Evolutionary conservation across 2,888 invertebrate genomes (phyloP).

Genomic region (Hipparchia semele): DNA sequence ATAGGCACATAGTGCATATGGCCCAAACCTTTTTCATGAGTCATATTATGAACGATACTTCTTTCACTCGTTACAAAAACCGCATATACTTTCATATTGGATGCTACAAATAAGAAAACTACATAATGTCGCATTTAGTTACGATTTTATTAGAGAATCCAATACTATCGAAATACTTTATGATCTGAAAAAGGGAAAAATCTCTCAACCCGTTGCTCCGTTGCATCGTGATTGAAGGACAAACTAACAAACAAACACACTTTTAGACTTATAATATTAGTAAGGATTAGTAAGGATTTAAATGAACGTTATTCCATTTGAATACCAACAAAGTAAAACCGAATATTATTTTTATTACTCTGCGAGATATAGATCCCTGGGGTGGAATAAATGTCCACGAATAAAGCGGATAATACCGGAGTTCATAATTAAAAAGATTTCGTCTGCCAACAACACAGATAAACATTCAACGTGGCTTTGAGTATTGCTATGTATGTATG

Average conservation of each 20-base stretch:
- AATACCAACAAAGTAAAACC: conserved; percentile 13
- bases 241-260: no score
- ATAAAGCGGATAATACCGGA: conserved; percentile 33
- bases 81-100: no score
- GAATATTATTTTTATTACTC: conserved; percentile 31
- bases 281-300: background rate
- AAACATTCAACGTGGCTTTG: conserved; percentile 17
- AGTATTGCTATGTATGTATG: background rate
- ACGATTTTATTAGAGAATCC: no score
- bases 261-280: no score
- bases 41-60: background rate
- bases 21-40: conserved; percentile 38
- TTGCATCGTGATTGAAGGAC: no score
- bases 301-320: background rate
- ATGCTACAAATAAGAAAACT: no score
- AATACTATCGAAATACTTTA: no score
- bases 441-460: conserved; percentile 34
- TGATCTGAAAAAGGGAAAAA: no score
- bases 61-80: background rate
- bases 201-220: no score
- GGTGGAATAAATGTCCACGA: conserved; percentile 37
- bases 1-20: conserved; percentile 51
- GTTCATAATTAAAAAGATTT: conserved; percentile 43
- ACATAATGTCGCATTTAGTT: no score
- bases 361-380: conserved; percentile 33